Base-by-base conservation (phyloP, 2,888 invertebrate species). In the Agelastica alni region DNA sequence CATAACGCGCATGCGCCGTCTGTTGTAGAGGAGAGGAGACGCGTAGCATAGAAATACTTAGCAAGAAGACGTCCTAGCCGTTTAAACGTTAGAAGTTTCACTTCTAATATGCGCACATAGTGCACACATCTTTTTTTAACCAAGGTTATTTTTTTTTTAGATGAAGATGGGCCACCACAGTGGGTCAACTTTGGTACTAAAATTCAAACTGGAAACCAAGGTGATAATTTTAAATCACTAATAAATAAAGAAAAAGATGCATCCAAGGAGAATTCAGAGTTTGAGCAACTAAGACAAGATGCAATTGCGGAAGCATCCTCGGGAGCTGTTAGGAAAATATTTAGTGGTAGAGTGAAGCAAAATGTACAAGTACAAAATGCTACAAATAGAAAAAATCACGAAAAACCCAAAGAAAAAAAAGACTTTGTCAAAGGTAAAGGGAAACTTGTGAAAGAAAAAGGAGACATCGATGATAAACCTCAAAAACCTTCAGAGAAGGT, bases 151-250 rank as follows among this genome's bases (percentile, higher is more conserved):
- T 13, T n/a, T 39, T 39, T 12, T 39, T 9, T 42, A 31, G 83
- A 82, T 51, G 87, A 89, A 64, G 90, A 89, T 58, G 91, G 91
- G 1, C 93, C 94, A 1, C 94, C 92, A 32, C 87, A 90, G 30
- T 96, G 95, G 93, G 92, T 94, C 65, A 88, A 93, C 26, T 95
- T 96, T 79, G 95, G 95, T 0, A 86, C 89, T 68, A 86, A 85
- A 69, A 81, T 91, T 48, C 79, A 86, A 64, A 80, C 82, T 45
- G 75, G 81, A 3, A 71, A 75, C 22, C 76, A 82, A 17, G 78
- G 82, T 31, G 85, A 87, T 57, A 83, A 83, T 66, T 91, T 91
- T 59, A 91, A 89, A 71, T 87, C 89, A 53, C 73, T 89, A 17
- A 79, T 79, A 54, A 80, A 79, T 43, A 82, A 82, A 45, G 77